phyloP scores from a whole-genome alignment of 2,113 vertebrate genomes.

The rabbit (Oryctolagus cuniculus) region mOryCun1.1 NC_091442.1:55744001-55744500 shows the following conservation, averaged over 20 bases:
- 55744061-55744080: neutral
- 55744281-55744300: neutral
- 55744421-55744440: conserved; percentile 77
- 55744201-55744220: neutral
- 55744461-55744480: conserved; percentile 73
- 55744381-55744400: neutral
- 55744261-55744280: neutral
- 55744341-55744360: no score
- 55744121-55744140: neutral
- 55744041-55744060: neutral
- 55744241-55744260: neutral
- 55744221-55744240: neutral
- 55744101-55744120: neutral
- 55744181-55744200: neutral
- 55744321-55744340: neutral
- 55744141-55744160: neutral
- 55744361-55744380: neutral
- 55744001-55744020: neutral
- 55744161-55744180: neutral
- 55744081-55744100: no score
- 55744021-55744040: neutral
- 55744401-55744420: conserved; percentile 44
- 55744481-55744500: conserved; percentile 73
- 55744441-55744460: conserved; percentile 69
- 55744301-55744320: conserved; percentile 34